Evolutionary conservation across 2,888 invertebrate species (phyloP).

Genomic region (Heliconius ismenius): DNA sequence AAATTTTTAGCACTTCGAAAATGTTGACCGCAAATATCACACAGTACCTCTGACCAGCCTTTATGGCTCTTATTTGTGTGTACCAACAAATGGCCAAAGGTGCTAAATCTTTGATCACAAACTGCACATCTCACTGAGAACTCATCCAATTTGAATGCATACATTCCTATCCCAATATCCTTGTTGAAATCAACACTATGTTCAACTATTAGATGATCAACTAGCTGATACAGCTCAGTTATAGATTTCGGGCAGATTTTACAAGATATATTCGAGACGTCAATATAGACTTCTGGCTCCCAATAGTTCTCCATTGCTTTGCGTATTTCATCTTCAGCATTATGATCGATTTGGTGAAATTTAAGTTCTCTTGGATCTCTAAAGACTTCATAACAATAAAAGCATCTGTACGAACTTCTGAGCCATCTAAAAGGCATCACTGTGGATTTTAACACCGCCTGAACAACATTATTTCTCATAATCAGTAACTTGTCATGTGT

Average conservation of each 20-base stretch:
- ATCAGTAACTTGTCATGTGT: conserved; percentile 41
- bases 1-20: conserved; percentile 48
- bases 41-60: conserved; percentile 46
- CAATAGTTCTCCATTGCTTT: conserved; percentile 50
- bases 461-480: conserved; percentile 53
- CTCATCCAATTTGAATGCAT: conserved; percentile 51
- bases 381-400: conserved; percentile 56
- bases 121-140: conserved; percentile 50
- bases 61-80: conserved; percentile 53
- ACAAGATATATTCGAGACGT: conserved; percentile 52
- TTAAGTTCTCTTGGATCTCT: conserved; percentile 50
- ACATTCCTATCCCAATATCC: conserved; percentile 45
- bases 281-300: conserved; percentile 52
- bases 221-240: conserved; percentile 47
- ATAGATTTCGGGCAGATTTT: conserved; percentile 48
- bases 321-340: conserved; percentile 45
- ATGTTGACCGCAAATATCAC: conserved; percentile 54
- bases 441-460: conserved; percentile 53
- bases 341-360: conserved; percentile 49
- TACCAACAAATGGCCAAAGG: conserved; percentile 50
- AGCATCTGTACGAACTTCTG: conserved; percentile 53
- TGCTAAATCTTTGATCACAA: conserved; percentile 49
- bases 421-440: conserved; percentile 56
- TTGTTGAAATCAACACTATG: conserved; percentile 51
- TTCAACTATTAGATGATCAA: conserved; percentile 50